Evolutionary conservation across 2,113 vertebrate species (phyloP).

Genomic region (Otocyon megalotis): DNA sequence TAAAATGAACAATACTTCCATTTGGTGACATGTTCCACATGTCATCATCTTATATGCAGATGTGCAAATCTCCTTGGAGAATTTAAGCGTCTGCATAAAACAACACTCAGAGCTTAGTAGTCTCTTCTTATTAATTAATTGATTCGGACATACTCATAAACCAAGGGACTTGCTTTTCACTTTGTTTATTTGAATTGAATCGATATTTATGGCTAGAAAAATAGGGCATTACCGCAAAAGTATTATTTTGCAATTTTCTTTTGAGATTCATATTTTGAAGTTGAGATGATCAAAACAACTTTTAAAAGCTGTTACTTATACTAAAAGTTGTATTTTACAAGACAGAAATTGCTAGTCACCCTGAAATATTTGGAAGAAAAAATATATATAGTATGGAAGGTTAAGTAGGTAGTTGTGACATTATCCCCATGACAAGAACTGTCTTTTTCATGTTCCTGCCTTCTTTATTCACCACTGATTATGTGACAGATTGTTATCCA

Average conservation of each 20-base stretch:
- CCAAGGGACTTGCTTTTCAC: background rate
- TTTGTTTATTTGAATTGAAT: conserved; percentile 39
- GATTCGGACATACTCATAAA: background rate
- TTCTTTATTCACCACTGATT: conserved; percentile 19
- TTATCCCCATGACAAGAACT: conserved; percentile 50
- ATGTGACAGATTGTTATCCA: conserved; percentile 50
- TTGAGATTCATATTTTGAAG: conserved; percentile 53
- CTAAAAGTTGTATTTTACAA: background rate
- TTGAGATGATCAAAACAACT: conserved; percentile 71
- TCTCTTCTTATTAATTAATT: conserved; percentile 46
- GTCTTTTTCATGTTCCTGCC: conserved; percentile 40
- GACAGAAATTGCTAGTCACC: conserved; percentile 53
- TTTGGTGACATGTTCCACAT: background rate
- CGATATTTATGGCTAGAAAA: conserved; percentile 4
- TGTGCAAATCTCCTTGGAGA: background rate
- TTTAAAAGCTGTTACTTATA: background rate
- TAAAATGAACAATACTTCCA: background rate
- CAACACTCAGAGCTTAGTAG: background rate
- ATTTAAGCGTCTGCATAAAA: background rate
- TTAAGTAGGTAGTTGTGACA: conserved; percentile 42
- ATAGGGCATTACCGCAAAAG: background rate
- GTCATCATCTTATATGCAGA: background rate
- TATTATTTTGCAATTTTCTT: conserved; percentile 9
- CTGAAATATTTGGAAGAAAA: conserved; percentile 69
- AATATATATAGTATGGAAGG: background rate